A percentile compares a stretch with the other conserved stretches of the same genome.
phyloP scores from a whole-genome alignment of 1,140 invertebrate species.

The Zaprionus davidi region DNA sequence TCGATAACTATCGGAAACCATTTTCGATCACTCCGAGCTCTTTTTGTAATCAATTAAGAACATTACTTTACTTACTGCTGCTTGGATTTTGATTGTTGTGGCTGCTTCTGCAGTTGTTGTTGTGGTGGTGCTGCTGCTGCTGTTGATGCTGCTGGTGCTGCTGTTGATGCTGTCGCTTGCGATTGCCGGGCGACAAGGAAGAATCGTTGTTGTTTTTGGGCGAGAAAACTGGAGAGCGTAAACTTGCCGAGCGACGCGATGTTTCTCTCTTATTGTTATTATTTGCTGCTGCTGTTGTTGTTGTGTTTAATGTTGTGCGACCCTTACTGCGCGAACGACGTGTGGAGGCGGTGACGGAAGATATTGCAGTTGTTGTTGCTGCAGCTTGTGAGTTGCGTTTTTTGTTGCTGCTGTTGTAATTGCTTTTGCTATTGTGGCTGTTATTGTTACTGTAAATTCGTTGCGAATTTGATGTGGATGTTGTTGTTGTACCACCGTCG shows the following conservation, averaged over 20 bases:
- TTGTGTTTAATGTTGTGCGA: slow-evolving; percentile 25
- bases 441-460: slow-evolving; percentile 50
- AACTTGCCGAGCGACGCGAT: slow-evolving; percentile 43
- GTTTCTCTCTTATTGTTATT: slow-evolving; percentile 21
- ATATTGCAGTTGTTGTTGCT: slow-evolving; percentile 21
- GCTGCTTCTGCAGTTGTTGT: slow-evolving; percentile 16
- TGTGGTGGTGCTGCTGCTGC: slow-evolving; percentile 51
- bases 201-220: slow-evolving; percentile 40
- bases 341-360: slow-evolving; percentile 20
- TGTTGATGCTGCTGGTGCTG: slow-evolving; percentile 62
- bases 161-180: slow-evolving; percentile 66
- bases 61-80: slow-evolving; percentile 49
- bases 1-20: too few relatives aligned
- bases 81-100: slow-evolving; percentile 30
- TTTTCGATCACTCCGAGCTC: too few relatives aligned
- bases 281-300: slow-evolving; percentile 3
- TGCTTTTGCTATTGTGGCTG: slow-evolving; percentile 34
- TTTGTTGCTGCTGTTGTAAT: slow-evolving; percentile 34
- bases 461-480: slow-evolving; percentile 46
- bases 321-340: slow-evolving; percentile 67
- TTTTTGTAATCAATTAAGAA: not conserved
- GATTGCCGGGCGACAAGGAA: slow-evolving; percentile 55
- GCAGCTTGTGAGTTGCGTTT: slow-evolving; percentile 44
- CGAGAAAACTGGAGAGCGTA: slow-evolving; percentile 10
- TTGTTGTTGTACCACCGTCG: slow-evolving; percentile 68